phyloP scores from a whole-genome alignment of 2,888 invertebrate genomes.

The Lapara coniferarum region DNA sequence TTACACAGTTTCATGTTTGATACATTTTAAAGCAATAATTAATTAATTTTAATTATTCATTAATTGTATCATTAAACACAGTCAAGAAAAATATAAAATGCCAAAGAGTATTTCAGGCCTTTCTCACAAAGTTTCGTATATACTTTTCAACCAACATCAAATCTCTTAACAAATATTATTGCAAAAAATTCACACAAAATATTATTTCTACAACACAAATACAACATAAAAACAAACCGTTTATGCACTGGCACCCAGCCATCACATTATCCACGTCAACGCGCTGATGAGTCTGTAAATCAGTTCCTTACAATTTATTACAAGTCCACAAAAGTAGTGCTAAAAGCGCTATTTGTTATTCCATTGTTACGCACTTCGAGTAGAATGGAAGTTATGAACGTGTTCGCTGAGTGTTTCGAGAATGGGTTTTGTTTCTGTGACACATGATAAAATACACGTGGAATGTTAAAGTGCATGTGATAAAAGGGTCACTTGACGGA shows the following conservation, averaged over 20 bases:
- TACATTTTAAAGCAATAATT: too few relatives aligned
- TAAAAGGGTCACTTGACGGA: too few relatives aligned
- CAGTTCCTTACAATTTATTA: slow-evolving; percentile 30
- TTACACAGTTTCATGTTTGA: too few relatives aligned
- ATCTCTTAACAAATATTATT: too few relatives aligned
- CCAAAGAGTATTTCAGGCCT: background rate
- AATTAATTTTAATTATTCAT: too few relatives aligned
- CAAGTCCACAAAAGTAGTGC: slow-evolving; percentile 25
- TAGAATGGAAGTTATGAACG: slow-evolving; percentile 28
- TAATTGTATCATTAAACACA: too few relatives aligned
- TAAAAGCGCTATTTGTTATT: slow-evolving; percentile 47
- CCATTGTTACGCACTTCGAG: slow-evolving; percentile 35
- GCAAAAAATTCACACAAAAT: too few relatives aligned
- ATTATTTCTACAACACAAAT: too few relatives aligned
- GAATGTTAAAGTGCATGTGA: too few relatives aligned
- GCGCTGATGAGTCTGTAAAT: slow-evolving; percentile 42
- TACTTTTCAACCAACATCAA: too few relatives aligned
- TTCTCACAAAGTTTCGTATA: background rate
- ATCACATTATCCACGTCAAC: slow-evolving; percentile 36
- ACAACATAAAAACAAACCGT: background rate
- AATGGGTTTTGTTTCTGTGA: slow-evolving; percentile 3
- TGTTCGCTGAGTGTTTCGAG: slow-evolving; percentile 24
- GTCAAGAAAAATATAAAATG: too few relatives aligned
- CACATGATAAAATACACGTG: too few relatives aligned
- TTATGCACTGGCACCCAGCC: slow-evolving; percentile 31